Evolutionary conservation across 2,113 vertebrate species (phyloP).

Genomic region (Bujurquina vittata): DNA sequence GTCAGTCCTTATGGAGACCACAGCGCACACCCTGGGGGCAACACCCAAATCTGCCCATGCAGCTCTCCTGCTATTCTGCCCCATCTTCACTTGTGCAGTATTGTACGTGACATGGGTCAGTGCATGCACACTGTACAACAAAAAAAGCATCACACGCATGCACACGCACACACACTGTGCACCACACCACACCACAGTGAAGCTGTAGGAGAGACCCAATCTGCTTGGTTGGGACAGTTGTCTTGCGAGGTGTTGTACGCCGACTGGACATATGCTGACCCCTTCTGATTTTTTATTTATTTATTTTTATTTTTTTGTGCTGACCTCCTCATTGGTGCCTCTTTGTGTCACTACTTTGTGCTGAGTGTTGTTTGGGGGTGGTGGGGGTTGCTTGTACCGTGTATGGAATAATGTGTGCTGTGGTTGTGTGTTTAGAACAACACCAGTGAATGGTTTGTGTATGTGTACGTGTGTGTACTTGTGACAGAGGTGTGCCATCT

Average conservation of each 20-base stretch:
- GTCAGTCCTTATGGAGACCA: slow-evolving; percentile 63
- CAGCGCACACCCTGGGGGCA: slow-evolving; percentile 64
- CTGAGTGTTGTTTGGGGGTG: slow-evolving; percentile 56
- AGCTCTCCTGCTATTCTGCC: slow-evolving; percentile 74
- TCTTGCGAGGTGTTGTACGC: slow-evolving; percentile 74
- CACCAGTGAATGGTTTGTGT: not conserved
- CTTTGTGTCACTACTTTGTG: slow-evolving; percentile 69
- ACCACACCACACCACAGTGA: slow-evolving; percentile 16
- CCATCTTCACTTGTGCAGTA: slow-evolving; percentile 73
- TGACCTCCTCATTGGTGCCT: slow-evolving; percentile 74
- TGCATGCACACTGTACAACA: slow-evolving; percentile 15
- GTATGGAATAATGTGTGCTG: not conserved
- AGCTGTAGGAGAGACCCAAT: slow-evolving; percentile 63
- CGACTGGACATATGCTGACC: slow-evolving; percentile 82
- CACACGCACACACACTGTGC: not conserved
- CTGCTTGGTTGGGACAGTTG: slow-evolving; percentile 71
- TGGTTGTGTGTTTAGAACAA: slow-evolving; percentile 1
- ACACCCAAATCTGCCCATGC: slow-evolving; percentile 76
- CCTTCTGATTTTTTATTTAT: slow-evolving; percentile 40
- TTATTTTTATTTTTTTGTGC: slow-evolving; percentile 61
- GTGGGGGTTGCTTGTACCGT: slow-evolving; percentile 20
- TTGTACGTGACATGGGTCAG: slow-evolving; percentile 64
- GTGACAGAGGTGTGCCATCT: not conserved
- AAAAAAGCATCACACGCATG: slow-evolving; percentile 3
- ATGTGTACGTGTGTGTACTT: not conserved